A percentile compares a stretch with the other conserved stretches of the same genome.
These are phyloP conservation scores for Albula glossodonta DNA, from an alignment of 2,113 vertebrate genomes.

Conservation along the genomic window DNA sequence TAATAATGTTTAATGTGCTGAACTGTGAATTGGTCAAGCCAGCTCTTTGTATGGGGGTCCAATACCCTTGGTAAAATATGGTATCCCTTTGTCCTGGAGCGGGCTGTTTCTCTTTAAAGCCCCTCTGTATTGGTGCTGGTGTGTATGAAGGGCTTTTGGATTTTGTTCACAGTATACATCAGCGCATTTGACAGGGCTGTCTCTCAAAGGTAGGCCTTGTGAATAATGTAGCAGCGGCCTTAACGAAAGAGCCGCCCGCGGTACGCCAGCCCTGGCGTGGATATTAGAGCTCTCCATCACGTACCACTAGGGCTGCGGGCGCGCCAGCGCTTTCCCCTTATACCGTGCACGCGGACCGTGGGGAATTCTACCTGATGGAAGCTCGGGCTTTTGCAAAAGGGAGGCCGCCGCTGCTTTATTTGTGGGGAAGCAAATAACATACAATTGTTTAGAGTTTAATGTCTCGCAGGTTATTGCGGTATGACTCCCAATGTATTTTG, in stretches of 20 bases:
- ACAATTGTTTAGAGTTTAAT: background rate
- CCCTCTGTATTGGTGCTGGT: background rate
- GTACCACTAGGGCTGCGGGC: background rate
- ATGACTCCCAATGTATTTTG: slow-evolving; percentile 18
- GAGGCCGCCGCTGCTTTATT: background rate
- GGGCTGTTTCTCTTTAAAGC: background rate
- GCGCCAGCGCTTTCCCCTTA: slow-evolving; percentile 18
- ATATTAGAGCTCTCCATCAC: slow-evolving; percentile 43
- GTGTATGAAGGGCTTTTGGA: background rate
- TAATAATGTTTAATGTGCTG: background rate
- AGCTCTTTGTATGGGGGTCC: background rate
- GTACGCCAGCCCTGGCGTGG: slow-evolving; percentile 22
- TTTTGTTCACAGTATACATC: background rate
- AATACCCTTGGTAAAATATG: background rate
- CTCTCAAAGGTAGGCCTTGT: slow-evolving; percentile 34
- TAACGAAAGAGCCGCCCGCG: slow-evolving; percentile 28
- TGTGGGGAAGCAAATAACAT: background rate
- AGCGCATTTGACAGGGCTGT: slow-evolving; percentile 23
- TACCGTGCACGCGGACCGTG: background rate
- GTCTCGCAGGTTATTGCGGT: slow-evolving; percentile 3
- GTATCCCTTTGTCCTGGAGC: background rate
- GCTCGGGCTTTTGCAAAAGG: background rate
- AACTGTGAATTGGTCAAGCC: background rate
- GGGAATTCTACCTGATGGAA: slow-evolving; percentile 35
- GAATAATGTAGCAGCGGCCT: slow-evolving; percentile 45